phyloP scores from a whole-genome alignment of 1,140 invertebrate species.

The Brachionus calyciflorus region DNA sequence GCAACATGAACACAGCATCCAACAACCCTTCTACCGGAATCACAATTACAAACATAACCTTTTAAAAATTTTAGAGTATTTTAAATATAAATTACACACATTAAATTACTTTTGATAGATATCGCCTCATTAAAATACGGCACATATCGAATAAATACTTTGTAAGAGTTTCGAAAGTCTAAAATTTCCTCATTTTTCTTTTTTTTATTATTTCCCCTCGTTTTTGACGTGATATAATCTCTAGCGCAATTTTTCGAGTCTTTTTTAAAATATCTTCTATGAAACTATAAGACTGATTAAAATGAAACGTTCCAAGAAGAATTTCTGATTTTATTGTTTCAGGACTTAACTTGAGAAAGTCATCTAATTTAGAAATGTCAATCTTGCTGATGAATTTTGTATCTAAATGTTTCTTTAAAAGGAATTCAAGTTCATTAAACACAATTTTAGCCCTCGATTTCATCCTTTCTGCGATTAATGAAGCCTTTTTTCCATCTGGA shows the following conservation, averaged over 20 bases:
- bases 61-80: not conserved
- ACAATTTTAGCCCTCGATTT: not conserved
- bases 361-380: not conserved
- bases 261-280: not conserved
- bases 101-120: not conserved
- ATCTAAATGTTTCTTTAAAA: not conserved
- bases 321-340: not conserved
- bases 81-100: not conserved
- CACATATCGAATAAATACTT: not conserved
- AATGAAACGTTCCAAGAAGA: not conserved
- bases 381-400: not conserved
- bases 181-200: not conserved
- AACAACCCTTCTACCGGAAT: not conserved
- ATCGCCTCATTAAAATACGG: not conserved
- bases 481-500: not conserved
- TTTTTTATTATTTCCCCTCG: not conserved
- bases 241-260: not conserved
- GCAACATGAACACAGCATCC: slow-evolving; percentile 14
- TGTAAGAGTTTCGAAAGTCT: not conserved
- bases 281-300: not conserved
- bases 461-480: not conserved
- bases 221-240: not conserved
- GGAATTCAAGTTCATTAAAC: not conserved
- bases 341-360: not conserved
- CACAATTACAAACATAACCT: not conserved